Evolutionary conservation across 2,888 invertebrate species (phyloP).

Genomic region (Carterocephalus palaemon): DNA sequence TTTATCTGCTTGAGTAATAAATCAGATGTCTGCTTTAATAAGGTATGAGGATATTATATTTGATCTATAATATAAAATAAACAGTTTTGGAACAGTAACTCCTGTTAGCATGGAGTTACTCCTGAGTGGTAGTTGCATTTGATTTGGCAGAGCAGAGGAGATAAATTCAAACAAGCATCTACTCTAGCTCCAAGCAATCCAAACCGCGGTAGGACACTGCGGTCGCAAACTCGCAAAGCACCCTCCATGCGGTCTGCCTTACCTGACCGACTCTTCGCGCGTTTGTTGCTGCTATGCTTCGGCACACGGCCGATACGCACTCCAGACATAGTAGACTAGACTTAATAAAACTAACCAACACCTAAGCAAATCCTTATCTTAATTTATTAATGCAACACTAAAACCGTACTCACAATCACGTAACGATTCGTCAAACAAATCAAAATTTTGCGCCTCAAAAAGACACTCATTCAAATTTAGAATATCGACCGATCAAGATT

Average conservation of each 20-base stretch:
- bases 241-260: conserved; percentile 53
- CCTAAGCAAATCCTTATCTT: conserved; percentile 4
- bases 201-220: conserved; percentile 43
- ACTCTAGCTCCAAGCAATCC: conserved; percentile 53
- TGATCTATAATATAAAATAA: too few relatives aligned
- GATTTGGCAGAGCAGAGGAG: conserved; percentile 6
- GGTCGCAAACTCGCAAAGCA: conserved; percentile 48
- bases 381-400: conserved; percentile 21
- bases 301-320: conserved; percentile 64
- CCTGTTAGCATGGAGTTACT: too few relatives aligned
- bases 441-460: conserved; percentile 5
- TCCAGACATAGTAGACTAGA: conserved; percentile 60
- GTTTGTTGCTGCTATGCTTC: conserved; percentile 60
- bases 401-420: conserved; percentile 59
- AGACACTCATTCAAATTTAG: neutral
- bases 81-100: too few relatives aligned
- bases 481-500: neutral
- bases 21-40: too few relatives aligned
- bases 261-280: conserved; percentile 66
- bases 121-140: conserved; percentile 6
- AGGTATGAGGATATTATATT: too few relatives aligned
- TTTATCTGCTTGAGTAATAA: too few relatives aligned
- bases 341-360: conserved; percentile 7
- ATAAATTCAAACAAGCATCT: conserved; percentile 40
- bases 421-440: conserved; percentile 36